Evolutionary conservation across 2,888 invertebrate genomes (phyloP).

Genomic region (Cheilosia pagana): DNA sequence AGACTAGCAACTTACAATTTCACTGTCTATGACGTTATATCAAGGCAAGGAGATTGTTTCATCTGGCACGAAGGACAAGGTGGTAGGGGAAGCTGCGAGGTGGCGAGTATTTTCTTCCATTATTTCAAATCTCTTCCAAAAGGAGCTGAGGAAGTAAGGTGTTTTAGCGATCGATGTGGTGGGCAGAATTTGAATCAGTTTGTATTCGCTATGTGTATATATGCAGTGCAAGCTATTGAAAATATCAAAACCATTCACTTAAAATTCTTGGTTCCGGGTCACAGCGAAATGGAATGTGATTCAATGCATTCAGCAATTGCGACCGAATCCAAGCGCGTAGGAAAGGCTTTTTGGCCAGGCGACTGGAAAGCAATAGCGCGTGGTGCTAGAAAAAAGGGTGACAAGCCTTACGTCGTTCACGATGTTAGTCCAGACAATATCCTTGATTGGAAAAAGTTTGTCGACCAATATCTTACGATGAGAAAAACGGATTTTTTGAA

Average conservation of each 20-base stretch:
- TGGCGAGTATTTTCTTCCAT: slow-evolving; percentile 6
- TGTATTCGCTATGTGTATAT: slow-evolving; percentile 27
- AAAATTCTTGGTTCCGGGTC: slow-evolving; percentile 27
- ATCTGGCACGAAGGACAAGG: slow-evolving; percentile 18
- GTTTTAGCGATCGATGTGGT: slow-evolving; percentile 21
- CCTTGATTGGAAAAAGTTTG: slow-evolving; percentile 2
- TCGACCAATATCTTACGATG: slow-evolving; percentile 6
- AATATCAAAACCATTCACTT: slow-evolving; percentile 7
- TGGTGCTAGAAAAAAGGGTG: background rate
- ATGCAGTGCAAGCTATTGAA: slow-evolving; percentile 9
- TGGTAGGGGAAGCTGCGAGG: slow-evolving; percentile 10
- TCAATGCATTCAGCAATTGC: slow-evolving; percentile 19
- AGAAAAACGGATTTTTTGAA: slow-evolving; percentile 21
- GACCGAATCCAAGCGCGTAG: slow-evolving; percentile 9
- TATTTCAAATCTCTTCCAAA: slow-evolving; percentile 17
- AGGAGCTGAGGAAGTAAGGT: slow-evolving; percentile 11
- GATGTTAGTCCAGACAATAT: too few relatives aligned
- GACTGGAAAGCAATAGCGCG: slow-evolving; percentile 10
- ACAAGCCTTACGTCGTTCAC: background rate
- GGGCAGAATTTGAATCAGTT: slow-evolving; percentile 21
- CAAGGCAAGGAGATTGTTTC: slow-evolving; percentile 16
- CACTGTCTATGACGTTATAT: slow-evolving; percentile 1
- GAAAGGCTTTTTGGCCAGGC: slow-evolving; percentile 20
- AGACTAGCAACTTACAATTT: slow-evolving; percentile 4
- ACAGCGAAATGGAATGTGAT: slow-evolving; percentile 31